Base-by-base conservation (phyloP, 30 jellyfish, hydroid and myxozoan species). In the Aurelia sp. region DNA sequence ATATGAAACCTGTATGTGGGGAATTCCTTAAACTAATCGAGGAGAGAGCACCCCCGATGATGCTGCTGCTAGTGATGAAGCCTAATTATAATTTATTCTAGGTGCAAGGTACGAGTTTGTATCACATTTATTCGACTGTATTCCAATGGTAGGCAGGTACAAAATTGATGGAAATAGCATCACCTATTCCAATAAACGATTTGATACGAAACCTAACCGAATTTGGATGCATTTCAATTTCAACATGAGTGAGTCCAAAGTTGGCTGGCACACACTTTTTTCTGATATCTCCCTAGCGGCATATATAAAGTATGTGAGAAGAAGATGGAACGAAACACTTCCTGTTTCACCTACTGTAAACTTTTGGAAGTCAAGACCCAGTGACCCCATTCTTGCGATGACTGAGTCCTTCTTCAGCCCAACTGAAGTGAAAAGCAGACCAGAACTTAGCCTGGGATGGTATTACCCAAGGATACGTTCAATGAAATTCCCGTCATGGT, bases 61-160 rank as follows among this genome's bases (percentile, higher is more conserved):
- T 35, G 47, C 3, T 35, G 47, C 3, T 35, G 47, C 3, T 37
- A 10, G 4, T 37, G 50, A 37, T 37, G 7, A 37, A 18, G 60
- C 23, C 18, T 16, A 27, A 27, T 4, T 50, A 35, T 3, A 3
- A 13, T 37, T 55, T 55, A 6, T 58, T 77, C 7, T 77, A 84
- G 93, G 93, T 4, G 66, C 79, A 13, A 48, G 20, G 65, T 63
- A 71, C 22, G 93, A 72, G 2, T 66, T 63, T 19, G 41, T 84
- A 11, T 71, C 93, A 30, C 93, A 84, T 47, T 30, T 84, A 58
- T 84, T 84, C 31, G 93, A 84, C 70, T 84, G 93, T 52, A 62
- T 84, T 13, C 67, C 93, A 19, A 84, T 84, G 93, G 93, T 84
- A 11, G 93, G 93, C 8, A 66, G 93, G 51, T 84, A 84, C 76